Evolutionary conservation across 2,797 vertebrate genomes (phyloP).

Genomic region (Brachyrhaphis roseni): DNA sequence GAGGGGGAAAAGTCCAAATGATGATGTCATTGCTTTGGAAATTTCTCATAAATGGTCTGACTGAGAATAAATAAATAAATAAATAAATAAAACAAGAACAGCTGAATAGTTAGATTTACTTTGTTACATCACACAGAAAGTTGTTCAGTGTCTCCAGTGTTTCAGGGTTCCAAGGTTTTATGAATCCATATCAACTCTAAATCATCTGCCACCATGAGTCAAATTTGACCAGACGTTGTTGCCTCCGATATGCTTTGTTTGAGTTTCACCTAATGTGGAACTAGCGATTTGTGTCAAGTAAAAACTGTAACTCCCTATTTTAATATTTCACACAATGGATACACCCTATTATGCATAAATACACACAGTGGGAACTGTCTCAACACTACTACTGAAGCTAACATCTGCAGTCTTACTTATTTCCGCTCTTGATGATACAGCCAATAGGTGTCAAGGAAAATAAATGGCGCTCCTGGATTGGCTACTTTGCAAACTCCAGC

Average conservation of each 20-base stretch:
- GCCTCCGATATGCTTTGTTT: background rate
- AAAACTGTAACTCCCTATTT: background rate
- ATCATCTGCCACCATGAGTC: background rate
- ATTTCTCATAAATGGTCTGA: too few species aligned
- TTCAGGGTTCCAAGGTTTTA: background rate
- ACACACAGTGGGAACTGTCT: too few species aligned
- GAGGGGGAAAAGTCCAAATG: too few species aligned
- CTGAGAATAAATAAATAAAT: too few species aligned
- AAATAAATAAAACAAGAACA: too few species aligned
- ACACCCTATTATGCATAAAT: background rate
- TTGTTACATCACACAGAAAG: background rate
- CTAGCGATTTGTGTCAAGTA: background rate
- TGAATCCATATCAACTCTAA: background rate
- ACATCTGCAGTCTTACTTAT: too few species aligned
- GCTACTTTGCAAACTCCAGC: background rate
- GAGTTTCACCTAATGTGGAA: background rate
- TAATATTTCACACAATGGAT: background rate
- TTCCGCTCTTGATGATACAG: too few species aligned
- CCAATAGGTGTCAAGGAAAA: background rate
- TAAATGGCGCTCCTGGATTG: background rate
- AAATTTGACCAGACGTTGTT: background rate
- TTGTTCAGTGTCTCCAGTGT: background rate
- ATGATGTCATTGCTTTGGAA: too few species aligned
- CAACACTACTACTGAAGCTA: too few species aligned
- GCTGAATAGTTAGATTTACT: too few species aligned